A percentile compares a stretch with the other conserved stretches of the same genome.
Evolutionary conservation across 2,113 vertebrate genomes (phyloP).

Genomic region (Engystomops pustulosus): DNA sequence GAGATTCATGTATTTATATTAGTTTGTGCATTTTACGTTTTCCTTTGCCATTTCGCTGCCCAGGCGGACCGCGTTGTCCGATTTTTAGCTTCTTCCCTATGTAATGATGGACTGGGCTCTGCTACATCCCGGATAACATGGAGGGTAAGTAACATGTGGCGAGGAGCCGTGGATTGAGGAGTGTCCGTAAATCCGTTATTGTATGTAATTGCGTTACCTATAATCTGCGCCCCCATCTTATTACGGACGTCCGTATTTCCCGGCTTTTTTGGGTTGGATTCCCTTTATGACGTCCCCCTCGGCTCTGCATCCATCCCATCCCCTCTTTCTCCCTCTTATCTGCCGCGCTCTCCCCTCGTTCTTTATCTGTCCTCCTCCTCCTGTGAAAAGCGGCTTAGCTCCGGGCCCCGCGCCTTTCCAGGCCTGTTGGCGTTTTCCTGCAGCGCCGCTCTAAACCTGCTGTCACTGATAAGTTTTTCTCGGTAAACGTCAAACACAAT

Average conservation of each 20-base stretch:
- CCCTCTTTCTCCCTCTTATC: slow-evolving; percentile 8
- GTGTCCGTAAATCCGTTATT: no score
- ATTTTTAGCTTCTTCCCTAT: no score
- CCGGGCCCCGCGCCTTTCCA: background rate
- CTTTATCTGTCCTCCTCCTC: slow-evolving; percentile 48
- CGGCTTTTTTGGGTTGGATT: background rate
- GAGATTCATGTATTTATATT: no score
- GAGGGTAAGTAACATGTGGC: no score
- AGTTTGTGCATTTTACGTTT: no score
- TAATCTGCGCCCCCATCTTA: background rate
- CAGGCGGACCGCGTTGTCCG: no score
- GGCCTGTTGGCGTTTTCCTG: slow-evolving; percentile 43
- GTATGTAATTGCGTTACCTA: no score
- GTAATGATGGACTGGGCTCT: no score
- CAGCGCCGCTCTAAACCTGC: slow-evolving; percentile 48
- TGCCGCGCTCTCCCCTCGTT: slow-evolving; percentile 30
- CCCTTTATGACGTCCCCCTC: background rate
- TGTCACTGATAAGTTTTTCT: slow-evolving; percentile 55
- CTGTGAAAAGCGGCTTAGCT: slow-evolving; percentile 51
- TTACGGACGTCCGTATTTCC: background rate
- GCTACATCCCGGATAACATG: no score
- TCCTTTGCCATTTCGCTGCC: no score
- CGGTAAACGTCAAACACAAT: slow-evolving; percentile 43
- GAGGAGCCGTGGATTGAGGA: no score
- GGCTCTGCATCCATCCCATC: background rate